phyloP scores from a whole-genome alignment of 2,113 vertebrate genomes.

The Hippocampus barbouri region DNA sequence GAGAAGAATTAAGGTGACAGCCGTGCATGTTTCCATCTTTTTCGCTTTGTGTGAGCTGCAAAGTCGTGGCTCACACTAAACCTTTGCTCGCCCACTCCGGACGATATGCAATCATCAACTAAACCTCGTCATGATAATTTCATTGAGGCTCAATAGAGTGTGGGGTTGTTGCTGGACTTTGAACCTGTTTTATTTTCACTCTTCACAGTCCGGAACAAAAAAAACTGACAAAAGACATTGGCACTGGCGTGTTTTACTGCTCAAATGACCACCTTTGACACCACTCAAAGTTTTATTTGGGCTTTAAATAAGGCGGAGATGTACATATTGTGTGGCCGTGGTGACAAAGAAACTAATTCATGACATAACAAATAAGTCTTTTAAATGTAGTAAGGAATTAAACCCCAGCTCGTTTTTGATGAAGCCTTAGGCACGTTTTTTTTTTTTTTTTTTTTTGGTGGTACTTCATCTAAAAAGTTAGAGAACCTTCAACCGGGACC shows the following conservation, averaged over 20 bases:
- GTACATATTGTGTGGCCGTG: neutral
- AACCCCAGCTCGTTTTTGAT: no score
- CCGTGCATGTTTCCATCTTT: constrained; percentile 22
- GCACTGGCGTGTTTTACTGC: neutral
- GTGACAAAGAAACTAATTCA: no score
- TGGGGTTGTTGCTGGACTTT: neutral
- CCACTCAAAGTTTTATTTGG: neutral
- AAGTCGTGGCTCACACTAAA: constrained; percentile 14
- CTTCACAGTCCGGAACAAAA: no score
- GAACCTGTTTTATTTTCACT: neutral
- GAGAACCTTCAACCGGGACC: no score
- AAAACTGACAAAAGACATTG: neutral
- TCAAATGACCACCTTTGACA: neutral
- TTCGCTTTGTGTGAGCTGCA: neutral
- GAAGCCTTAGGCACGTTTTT: no score
- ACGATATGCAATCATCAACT: constrained; percentile 42
- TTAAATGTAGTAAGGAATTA: no score
- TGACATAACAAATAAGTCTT: no score
- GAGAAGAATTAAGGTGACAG: constrained; percentile 34
- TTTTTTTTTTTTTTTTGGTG: no score
- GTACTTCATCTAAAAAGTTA: no score
- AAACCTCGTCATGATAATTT: constrained; percentile 4
- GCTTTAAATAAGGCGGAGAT: no score
- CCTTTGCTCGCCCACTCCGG: constrained; percentile 31
- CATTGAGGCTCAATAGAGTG: neutral